A percentile compares a stretch with the other conserved stretches of the same genome.
Conservation (phyloP, 2,888 invertebrate species). For the Stenoptilia bipunctidactyla region DNA sequence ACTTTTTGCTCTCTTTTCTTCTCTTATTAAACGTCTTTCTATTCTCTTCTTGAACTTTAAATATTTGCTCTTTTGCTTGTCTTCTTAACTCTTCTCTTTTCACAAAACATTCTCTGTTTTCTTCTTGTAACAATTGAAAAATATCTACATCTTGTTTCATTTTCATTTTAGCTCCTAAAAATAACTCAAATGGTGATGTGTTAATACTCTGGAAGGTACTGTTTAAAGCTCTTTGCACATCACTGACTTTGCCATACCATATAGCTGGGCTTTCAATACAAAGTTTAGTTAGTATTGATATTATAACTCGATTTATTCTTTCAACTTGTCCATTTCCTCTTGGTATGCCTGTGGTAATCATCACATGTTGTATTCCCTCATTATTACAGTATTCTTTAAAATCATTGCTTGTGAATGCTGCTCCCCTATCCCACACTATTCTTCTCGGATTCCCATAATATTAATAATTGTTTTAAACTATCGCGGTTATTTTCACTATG, state of each 20-base stretch:
- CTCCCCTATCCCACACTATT: too few species aligned
- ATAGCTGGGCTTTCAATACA: background rate
- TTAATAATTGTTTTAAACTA: too few species aligned
- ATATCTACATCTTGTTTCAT: conserved; percentile 8
- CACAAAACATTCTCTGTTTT: background rate
- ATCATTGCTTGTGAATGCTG: conserved; percentile 3
- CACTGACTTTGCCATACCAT: background rate
- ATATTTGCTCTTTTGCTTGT: conserved; percentile 3
- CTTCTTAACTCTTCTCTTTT: background rate
- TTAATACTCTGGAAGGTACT: conserved; percentile 3
- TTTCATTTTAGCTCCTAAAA: conserved; percentile 8
- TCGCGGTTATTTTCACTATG: too few species aligned
- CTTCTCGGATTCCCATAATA: too few species aligned
- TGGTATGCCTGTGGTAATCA: background rate
- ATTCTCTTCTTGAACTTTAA: conserved; percentile 6
- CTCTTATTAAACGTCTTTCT: conserved; percentile 4
- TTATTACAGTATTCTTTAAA: conserved; percentile 20
- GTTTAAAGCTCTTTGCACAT: too few species aligned
- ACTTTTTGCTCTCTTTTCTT: conserved; percentile 5
- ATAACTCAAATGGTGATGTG: conserved; percentile 7
- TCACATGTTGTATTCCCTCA: conserved; percentile 23
- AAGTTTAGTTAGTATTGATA: conserved; percentile 1
- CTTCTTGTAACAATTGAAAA: conserved; percentile 1
- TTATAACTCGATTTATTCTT: conserved; percentile 1
- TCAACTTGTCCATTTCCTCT: background rate